Conservation (phyloP, 2,888 invertebrate genomes). For the Noctua janthe region DNA sequence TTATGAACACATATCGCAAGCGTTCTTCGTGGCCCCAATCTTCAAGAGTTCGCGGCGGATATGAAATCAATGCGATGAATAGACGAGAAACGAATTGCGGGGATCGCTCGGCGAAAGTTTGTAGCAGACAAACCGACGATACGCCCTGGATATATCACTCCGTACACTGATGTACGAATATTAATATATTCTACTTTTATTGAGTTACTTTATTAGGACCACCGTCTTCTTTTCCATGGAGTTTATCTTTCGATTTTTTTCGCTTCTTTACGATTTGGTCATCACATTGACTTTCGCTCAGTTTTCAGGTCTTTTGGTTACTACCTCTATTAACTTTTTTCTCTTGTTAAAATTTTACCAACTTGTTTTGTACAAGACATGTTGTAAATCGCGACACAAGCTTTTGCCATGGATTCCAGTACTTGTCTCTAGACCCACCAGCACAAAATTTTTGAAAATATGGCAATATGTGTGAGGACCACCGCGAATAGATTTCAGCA, state of each 20-base stretch:
- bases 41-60: constrained; percentile 79
- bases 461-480: not conserved
- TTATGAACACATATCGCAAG: constrained; percentile 8
- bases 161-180: constrained; percentile 59
- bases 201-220: constrained; percentile 1
- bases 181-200: constrained; percentile 4
- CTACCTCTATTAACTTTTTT: not conserved
- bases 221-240: not conserved
- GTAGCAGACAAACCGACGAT: constrained; percentile 76
- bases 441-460: not conserved
- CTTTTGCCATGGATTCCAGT: not conserved
- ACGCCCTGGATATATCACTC: constrained; percentile 65
- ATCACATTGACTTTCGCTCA: too few relatives aligned
- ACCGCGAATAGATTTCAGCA: not conserved
- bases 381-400: not conserved
- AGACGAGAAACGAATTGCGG: constrained; percentile 86
- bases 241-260: not conserved
- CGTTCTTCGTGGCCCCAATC: constrained; percentile 68
- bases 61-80: constrained; percentile 88
- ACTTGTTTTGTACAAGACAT: not conserved
- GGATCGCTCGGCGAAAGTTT: constrained; percentile 81
- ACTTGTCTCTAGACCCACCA: not conserved
- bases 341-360: not conserved
- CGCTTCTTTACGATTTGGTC: not conserved
- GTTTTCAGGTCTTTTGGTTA: not conserved